A percentile compares a stretch with the other conserved stretches of the same genome.
phyloP scores from a whole-genome alignment of 2,888 invertebrate species.

The Yponomeuta plumbellus region DNA sequence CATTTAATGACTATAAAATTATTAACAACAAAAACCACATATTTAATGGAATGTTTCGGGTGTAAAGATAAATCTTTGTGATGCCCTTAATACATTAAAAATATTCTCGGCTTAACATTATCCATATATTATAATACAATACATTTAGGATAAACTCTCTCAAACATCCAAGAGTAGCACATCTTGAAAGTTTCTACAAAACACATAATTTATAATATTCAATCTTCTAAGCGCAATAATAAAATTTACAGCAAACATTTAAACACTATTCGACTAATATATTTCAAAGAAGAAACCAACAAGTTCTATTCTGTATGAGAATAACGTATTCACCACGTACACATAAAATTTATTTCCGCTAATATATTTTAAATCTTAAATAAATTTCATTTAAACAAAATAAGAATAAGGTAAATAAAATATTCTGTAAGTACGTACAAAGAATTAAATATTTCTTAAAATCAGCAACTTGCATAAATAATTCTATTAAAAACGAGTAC shows the following conservation, averaged over 20 bases:
- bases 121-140: conserved; percentile 24
- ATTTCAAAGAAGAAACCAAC: background rate
- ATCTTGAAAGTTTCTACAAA: background rate
- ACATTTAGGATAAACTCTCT: conserved; percentile 42
- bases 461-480: conserved; percentile 33
- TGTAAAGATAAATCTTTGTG: conserved; percentile 37
- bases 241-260: conserved; percentile 15
- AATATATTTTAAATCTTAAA: conserved; percentile 1
- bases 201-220: conserved; percentile 5
- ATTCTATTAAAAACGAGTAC: conserved; percentile 24
- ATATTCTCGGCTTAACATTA: conserved; percentile 38
- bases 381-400: conserved; percentile 2
- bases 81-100: conserved; percentile 45
- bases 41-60: conserved; percentile 51
- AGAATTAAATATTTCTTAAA: background rate
- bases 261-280: conserved; percentile 7
- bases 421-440: background rate
- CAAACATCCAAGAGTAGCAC: conserved; percentile 49
- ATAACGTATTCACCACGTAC: background rate
- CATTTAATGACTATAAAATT: conserved; percentile 20
- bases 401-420: conserved; percentile 23
- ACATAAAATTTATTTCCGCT: background rate
- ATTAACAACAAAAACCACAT: conserved; percentile 29
- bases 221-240: conserved; percentile 12
- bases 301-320: conserved; percentile 5